Conservation (phyloP, 1,140 invertebrate species). For the Eupeodes corollae region DNA sequence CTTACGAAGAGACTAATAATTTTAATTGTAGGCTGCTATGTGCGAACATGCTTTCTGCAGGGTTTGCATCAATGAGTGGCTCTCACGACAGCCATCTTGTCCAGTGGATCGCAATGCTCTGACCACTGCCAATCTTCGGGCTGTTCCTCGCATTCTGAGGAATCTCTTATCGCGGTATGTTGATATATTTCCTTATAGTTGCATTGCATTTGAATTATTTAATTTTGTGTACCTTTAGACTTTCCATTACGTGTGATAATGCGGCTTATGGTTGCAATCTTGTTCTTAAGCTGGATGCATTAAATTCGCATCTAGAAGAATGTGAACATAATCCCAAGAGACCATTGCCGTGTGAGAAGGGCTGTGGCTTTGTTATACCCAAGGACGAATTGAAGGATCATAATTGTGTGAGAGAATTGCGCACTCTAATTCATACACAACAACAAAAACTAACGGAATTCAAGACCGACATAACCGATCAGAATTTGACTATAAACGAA, state of each 20-base stretch:
- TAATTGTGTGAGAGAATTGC: slow-evolving; percentile 82
- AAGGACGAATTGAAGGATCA: slow-evolving; percentile 91
- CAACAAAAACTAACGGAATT: slow-evolving; percentile 75
- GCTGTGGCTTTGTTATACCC: slow-evolving; percentile 85
- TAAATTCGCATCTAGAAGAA: slow-evolving; percentile 74
- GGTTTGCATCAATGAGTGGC: slow-evolving; percentile 89
- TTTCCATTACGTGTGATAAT: slow-evolving; percentile 86
- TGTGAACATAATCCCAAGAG: slow-evolving; percentile 91
- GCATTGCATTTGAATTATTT: neutral
- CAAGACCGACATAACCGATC: slow-evolving; percentile 73
- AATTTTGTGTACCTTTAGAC: slow-evolving; percentile 40
- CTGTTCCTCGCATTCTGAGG: slow-evolving; percentile 81
- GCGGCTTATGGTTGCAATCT: slow-evolving; percentile 71
- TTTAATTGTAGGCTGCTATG: slow-evolving; percentile 61
- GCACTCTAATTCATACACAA: slow-evolving; percentile 72
- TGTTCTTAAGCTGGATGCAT: slow-evolving; percentile 74
- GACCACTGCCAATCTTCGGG: slow-evolving; percentile 72
- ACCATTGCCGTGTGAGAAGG: slow-evolving; percentile 82
- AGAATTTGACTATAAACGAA: slow-evolving; percentile 76
- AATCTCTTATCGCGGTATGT: slow-evolving; percentile 72
- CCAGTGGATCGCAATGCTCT: slow-evolving; percentile 84
- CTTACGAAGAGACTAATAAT: slow-evolving; percentile 2
- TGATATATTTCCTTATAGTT: neutral
- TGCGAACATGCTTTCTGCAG: slow-evolving; percentile 95
- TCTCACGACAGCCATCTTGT: slow-evolving; percentile 82